phyloP scores from a whole-genome alignment of 2,113 vertebrate species.

The Notiomystis cincta region DNA sequence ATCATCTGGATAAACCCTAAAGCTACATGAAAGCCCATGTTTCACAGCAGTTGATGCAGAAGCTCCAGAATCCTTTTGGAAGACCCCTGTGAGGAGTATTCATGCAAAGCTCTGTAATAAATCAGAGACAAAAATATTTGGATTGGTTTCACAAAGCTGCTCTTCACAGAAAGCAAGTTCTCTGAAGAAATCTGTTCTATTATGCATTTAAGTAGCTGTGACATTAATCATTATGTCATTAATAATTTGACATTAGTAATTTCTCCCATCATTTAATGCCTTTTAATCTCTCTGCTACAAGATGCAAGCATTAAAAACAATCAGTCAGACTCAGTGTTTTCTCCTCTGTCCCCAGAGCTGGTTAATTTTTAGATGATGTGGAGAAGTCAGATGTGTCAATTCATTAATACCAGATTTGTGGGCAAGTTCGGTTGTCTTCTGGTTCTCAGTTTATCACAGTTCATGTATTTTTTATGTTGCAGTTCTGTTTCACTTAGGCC shows the following conservation, averaged over 20 bases:
- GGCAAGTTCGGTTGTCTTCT: neutral
- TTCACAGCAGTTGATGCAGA: neutral
- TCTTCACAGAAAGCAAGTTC: neutral
- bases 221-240: neutral
- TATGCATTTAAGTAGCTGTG: neutral
- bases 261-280: neutral
- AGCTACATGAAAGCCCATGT: neutral
- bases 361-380: neutral
- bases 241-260: neutral
- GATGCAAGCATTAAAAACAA: neutral
- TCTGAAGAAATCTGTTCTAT: neutral
- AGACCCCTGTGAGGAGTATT: neutral
- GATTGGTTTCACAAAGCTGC: neutral
- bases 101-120: neutral
- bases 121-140: neutral
- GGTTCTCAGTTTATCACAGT: neutral
- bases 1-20: neutral
- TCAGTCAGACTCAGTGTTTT: neutral
- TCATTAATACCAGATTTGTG: neutral
- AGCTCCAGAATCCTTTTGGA: neutral
- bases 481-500: neutral
- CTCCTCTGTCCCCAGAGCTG: neutral
- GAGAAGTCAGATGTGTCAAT: neutral
- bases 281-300: neutral
- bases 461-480: neutral